Evolutionary conservation across 2,888 invertebrate genomes (phyloP), one percentile per base, ranked within the genome.

Genomic region (Spilosoma lubricipeda): DNA sequence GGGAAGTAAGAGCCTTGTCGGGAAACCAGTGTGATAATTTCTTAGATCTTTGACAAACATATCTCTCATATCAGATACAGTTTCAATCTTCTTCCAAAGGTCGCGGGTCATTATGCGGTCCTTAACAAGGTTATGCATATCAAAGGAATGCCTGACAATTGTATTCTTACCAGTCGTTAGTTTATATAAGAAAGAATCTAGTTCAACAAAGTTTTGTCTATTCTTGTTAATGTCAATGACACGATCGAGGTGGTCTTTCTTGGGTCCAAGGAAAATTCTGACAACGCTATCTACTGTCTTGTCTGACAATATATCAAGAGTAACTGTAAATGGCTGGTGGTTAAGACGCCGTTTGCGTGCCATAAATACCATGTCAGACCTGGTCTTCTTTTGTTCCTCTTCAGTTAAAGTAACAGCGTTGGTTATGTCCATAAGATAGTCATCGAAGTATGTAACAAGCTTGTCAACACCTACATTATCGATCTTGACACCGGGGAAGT

Each of bases 1-100:
- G 65, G 98, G 98, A 72, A 98, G 93, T 64, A 98, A 89, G 66
- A 98, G 94, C 83, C 97, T 97, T 42, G 96, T 95, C 4, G 98
- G 98, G 96, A 97, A 97, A 71, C 97, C 97, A 78, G 96, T 97
- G 86, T 97, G 94, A 82, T 94, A 91, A 86, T 95, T 95, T 72
- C 87, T 94, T 68, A 95, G 82, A 76, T 94, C 94, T 81, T 92
- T 94, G 0, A 84, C 52, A 3, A 92, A 80, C 23, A 94, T 69
- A 69, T 94, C 93, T 59, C 89, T 90, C 69, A 93, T 86, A 79
- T 92, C 94, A 27, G 90, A 91, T 68, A 97, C 96, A n/a, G 95
- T 89, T 80, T 97, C 96, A 39, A 98, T 92, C 84, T 96, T 96
- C 85, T 97, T 96, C 95, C 96, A 96, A 75, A 98, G 92, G 80